A percentile compares a stretch with the other conserved stretches of the same genome.
Evolutionary conservation across 2,113 vertebrate species (phyloP).

Genomic region (Tympanuchus pallidicinctus): DNA sequence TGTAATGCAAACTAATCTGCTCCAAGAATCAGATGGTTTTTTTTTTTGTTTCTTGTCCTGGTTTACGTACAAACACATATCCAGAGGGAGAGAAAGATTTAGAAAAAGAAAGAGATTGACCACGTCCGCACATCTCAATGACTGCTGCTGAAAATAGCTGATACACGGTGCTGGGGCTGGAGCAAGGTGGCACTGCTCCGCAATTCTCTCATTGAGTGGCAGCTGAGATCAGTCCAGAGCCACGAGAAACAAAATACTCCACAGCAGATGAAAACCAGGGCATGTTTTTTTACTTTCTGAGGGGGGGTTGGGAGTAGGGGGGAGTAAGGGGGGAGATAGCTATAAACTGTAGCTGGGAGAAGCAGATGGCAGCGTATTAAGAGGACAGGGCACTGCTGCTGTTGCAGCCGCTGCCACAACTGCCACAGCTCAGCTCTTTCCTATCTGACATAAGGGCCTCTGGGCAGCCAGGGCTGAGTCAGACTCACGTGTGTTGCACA

Average conservation of each 20-base stretch:
- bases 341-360: constrained; percentile 20
- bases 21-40: not conserved
- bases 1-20: constrained; percentile 21
- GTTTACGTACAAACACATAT: not conserved
- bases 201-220: not conserved
- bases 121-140: not conserved
- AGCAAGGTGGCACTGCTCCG: not conserved
- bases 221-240: not conserved
- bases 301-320: not conserved
- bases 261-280: not conserved
- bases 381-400: constrained; percentile 43
- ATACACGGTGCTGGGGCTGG: not conserved
- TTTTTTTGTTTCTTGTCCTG: not conserved
- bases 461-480: constrained; percentile 61
- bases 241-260: not conserved
- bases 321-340: not conserved
- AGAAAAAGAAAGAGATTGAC: not conserved
- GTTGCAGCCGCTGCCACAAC: constrained; percentile 43
- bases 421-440: constrained; percentile 45
- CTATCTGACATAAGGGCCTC: constrained; percentile 59
- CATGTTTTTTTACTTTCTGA: not conserved
- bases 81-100: not conserved
- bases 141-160: not conserved
- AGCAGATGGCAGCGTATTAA: constrained; percentile 60
- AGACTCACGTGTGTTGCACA: not conserved